Evolutionary conservation across 2,888 invertebrate genomes (phyloP).

Genomic region (Meiosimyza platycephala): DNA sequence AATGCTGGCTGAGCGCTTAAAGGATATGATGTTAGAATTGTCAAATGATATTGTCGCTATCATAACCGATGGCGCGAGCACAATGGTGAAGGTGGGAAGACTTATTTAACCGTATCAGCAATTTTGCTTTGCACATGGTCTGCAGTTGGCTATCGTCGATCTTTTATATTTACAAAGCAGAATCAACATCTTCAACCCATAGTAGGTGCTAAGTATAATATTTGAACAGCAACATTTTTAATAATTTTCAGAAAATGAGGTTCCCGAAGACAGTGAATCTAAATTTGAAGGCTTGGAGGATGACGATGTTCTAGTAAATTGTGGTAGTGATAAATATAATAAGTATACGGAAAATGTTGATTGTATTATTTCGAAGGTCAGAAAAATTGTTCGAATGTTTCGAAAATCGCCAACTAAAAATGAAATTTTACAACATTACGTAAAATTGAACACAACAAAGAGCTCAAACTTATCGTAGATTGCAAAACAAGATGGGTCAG

Average conservation of each 20-base stretch:
- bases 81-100: slow-evolving; percentile 26
- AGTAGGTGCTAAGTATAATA: too few relatives aligned
- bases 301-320: background rate
- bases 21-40: too few relatives aligned
- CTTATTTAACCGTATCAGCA: slow-evolving; percentile 16
- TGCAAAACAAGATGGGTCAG: too few relatives aligned
- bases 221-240: too few relatives aligned
- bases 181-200: background rate
- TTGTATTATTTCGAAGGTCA: background rate
- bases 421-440: too few relatives aligned
- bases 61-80: slow-evolving; percentile 31
- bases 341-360: background rate
- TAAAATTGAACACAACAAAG: too few relatives aligned
- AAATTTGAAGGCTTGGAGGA: background rate
- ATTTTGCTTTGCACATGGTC: slow-evolving; percentile 29
- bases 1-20: too few relatives aligned
- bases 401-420: too few relatives aligned
- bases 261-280: background rate
- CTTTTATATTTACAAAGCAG: slow-evolving; percentile 12
- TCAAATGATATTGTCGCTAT: slow-evolving; percentile 9
- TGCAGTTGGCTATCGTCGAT: slow-evolving; percentile 28
- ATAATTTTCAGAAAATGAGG: too few relatives aligned
- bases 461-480: too few relatives aligned
- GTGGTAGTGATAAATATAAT: background rate
- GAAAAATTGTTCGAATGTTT: too few relatives aligned